Conservation (phyloP, 2,888 invertebrate species). For the Drosophila subsilvestris region DNA sequence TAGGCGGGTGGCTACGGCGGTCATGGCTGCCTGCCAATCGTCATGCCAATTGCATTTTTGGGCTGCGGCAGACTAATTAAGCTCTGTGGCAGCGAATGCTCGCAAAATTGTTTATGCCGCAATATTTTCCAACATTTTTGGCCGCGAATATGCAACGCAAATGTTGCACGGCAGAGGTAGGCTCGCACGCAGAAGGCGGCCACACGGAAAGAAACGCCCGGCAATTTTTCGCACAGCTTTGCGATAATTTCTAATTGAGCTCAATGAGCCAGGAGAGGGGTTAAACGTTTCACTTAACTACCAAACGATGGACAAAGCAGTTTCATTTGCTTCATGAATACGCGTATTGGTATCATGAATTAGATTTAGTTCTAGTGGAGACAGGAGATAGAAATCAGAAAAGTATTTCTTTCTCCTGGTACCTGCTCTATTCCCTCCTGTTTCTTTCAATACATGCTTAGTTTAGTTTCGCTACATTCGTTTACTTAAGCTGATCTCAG, state of each 20-base stretch:
- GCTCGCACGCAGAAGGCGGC: constrained; percentile 13
- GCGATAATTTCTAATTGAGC: constrained; percentile 21
- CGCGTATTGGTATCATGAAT: too few relatives aligned
- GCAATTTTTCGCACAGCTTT: constrained; percentile 3
- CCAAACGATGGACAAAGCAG: too few relatives aligned
- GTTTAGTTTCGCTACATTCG: too few relatives aligned
- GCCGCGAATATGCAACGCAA: constrained; percentile 24
- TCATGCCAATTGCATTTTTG: constrained; percentile 45
- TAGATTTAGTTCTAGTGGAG: too few relatives aligned
- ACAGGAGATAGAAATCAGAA: too few relatives aligned
- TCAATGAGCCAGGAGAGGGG: neutral
- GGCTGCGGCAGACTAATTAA: constrained; percentile 39
- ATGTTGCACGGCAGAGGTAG: constrained; percentile 18
- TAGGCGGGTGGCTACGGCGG: neutral
- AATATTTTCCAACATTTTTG: constrained; percentile 33
- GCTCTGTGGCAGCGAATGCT: constrained; percentile 9
- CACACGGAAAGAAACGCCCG: constrained; percentile 12
- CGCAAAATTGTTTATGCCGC: constrained; percentile 16
- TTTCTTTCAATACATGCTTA: too few relatives aligned
- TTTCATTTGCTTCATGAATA: too few relatives aligned
- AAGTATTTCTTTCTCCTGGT: too few relatives aligned
- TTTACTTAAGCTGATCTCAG: too few relatives aligned
- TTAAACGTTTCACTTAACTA: neutral
- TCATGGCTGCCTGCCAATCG: constrained; percentile 16
- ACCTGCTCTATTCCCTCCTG: too few relatives aligned